Evolutionary conservation across 2,113 vertebrate genomes (phyloP).

Genomic region (Chlamydotis undulata): DNA sequence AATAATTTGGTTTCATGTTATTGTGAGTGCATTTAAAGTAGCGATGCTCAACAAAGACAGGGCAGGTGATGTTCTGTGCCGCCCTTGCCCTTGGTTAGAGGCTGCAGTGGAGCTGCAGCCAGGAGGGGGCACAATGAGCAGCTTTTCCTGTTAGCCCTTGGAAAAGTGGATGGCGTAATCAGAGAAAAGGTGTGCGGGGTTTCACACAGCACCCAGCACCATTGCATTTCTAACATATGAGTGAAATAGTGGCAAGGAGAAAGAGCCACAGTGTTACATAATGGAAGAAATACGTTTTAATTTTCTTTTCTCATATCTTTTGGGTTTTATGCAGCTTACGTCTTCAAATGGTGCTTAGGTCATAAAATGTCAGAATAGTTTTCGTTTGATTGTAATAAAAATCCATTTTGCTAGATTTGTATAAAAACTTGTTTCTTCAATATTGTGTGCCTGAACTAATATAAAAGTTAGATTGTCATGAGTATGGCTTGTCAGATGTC

Average conservation of each 20-base stretch:
- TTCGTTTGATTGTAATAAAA: slow-evolving; percentile 46
- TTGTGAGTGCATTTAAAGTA: not conserved
- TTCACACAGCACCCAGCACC: not conserved
- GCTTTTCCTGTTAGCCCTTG: not conserved
- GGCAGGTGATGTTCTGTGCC: not conserved
- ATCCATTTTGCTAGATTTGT: slow-evolving; percentile 22
- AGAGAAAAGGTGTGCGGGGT: not conserved
- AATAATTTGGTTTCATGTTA: not conserved
- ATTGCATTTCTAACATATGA: not conserved
- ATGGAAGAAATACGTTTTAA: not conserved
- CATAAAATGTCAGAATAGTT: slow-evolving; percentile 45
- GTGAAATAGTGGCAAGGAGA: not conserved
- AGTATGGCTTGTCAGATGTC: not conserved
- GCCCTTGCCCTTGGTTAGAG: not conserved
- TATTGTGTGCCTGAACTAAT: not conserved
- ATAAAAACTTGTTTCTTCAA: not conserved
- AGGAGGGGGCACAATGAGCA: slow-evolving; percentile 15
- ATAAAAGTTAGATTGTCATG: not conserved
- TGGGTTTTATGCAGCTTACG: slow-evolving; percentile 43
- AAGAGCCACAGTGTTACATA: not conserved
- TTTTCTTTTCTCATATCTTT: slow-evolving; percentile 16
- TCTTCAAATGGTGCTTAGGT: slow-evolving; percentile 57
- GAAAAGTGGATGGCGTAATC: not conserved
- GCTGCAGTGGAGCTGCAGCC: slow-evolving; percentile 4
- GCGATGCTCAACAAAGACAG: not conserved